phyloP scores from a whole-genome alignment of 1,140 invertebrate species.

The Acromyrmex echinatior region DNA sequence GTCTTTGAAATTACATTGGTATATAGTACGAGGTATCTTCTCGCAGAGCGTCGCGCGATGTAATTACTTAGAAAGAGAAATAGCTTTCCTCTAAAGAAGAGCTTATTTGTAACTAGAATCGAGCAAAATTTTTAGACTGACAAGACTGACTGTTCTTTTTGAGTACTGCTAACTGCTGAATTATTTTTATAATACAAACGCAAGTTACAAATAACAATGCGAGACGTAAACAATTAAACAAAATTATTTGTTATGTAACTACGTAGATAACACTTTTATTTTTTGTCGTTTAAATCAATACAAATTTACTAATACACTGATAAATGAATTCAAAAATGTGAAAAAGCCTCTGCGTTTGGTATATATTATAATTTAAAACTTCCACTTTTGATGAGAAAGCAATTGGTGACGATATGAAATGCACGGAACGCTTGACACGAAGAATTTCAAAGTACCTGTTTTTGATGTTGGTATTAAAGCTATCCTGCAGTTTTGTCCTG shows the following conservation, averaged over 20 bases:
- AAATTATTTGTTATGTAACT: neutral
- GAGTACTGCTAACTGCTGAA: slow-evolving; percentile 6
- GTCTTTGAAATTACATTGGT: slow-evolving; percentile 4
- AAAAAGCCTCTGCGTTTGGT: neutral
- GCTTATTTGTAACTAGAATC: slow-evolving; percentile 36
- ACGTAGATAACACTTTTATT: neutral
- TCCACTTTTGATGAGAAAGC: neutral
- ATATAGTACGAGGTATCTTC: slow-evolving; percentile 19
- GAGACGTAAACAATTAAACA: neutral
- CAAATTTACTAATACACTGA: neutral
- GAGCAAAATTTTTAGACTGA: neutral
- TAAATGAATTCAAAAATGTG: neutral
- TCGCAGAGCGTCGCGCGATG: neutral
- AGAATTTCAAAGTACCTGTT: slow-evolving; percentile 14
- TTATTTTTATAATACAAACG: neutral
- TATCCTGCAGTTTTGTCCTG: slow-evolving; percentile 2
- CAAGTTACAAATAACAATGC: neutral
- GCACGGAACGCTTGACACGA: neutral
- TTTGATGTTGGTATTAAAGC: slow-evolving; percentile 20
- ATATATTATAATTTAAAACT: neutral
- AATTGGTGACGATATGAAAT: neutral
- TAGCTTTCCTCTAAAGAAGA: slow-evolving; percentile 33
- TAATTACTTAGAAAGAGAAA: slow-evolving; percentile 41
- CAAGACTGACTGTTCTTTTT: slow-evolving; percentile 1
- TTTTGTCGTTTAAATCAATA: neutral